Evolutionary conservation across 2,888 invertebrate genomes (phyloP), one percentile per base, ranked within the genome.

Genomic region (Ectemnius cavifrons): DNA sequence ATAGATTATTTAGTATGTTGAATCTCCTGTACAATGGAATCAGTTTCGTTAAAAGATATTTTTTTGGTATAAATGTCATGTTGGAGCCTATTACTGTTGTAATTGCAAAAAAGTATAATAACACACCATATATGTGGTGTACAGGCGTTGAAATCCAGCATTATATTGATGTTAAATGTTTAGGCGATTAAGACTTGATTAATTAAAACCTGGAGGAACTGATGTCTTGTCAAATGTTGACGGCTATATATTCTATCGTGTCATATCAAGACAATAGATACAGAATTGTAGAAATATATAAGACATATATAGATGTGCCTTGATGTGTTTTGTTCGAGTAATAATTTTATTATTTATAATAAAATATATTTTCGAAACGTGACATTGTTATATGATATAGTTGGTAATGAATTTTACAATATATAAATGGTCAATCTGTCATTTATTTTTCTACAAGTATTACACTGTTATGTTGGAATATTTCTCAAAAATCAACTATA

Each of bases 291-390:
- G 52, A 75, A 5, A 52, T 23, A 77, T 46, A 68, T 70, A 64
- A 68, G 65, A 81, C 79, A 80, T 70, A 73, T 59, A 83, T 79
- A 83, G 81, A 83, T 77, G 84, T 85, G 85, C 87, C 85, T 87
- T 87, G 80, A 81, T 85, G 84, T 87, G 84, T 83, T 86, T 73
- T 62, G 80, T 86, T 86, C 61, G 67, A 73, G 62, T 78, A 74
- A 82, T 77, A 65, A 73, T 76, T 74, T 70, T 78, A 75, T 78
- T 49, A 65, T 80, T 75, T 66, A 65, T 76, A 73, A 79, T 76
- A 75, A 78, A 82, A 67, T 80, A 69, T 71, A 78, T 74, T 60
- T 68, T 65, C 49, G 63, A 66, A 63, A 72, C 46, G 27, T 68
- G 59, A 49, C 52, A 69, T 11, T 69, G 68, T 77, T 65, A 75